These are phyloP conservation scores for Menidia menidia DNA, from an alignment of 2,797 vertebrate species.

Conservation along the genomic window DNA sequence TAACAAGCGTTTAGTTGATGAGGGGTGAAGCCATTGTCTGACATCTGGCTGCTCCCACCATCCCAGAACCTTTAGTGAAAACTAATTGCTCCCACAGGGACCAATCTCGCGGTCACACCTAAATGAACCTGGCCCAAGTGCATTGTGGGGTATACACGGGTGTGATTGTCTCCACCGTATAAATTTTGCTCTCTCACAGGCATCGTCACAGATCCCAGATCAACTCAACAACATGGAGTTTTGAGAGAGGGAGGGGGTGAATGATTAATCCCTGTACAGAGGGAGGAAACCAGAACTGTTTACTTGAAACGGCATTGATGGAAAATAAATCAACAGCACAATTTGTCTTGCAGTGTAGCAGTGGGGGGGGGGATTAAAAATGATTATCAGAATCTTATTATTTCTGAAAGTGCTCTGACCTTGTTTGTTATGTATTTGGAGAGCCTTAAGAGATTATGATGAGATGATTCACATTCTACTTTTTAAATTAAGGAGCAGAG, in stretches of 20 bases:
- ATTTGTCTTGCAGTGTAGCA: constrained; percentile 59
- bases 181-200: constrained; percentile 21
- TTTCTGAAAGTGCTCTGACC: constrained; percentile 71
- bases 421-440: constrained; percentile 76
- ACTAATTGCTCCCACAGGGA: constrained; percentile 97
- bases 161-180: constrained; percentile 42
- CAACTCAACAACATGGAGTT: constrained; percentile 33
- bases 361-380: constrained; percentile 62
- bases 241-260: not conserved
- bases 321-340: constrained; percentile 60
- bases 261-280: constrained; percentile 35
- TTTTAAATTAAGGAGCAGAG: constrained; percentile 54
- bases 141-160: constrained; percentile 65
- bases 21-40: constrained; percentile 84
- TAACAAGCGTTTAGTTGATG: constrained; percentile 81
- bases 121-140: constrained; percentile 79
- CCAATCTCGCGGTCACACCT: constrained; percentile 84
- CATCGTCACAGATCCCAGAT: constrained; percentile 38
- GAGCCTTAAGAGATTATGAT: constrained; percentile 73
- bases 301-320: constrained; percentile 41
- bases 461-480: constrained; percentile 62
- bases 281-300: constrained; percentile 52
- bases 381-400: constrained; percentile 72
- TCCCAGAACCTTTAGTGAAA: constrained; percentile 70
- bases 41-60: constrained; percentile 84